Evolutionary conservation across 2,113 vertebrate species (phyloP).

Genomic region (Gnathonemus longibarbis): DNA sequence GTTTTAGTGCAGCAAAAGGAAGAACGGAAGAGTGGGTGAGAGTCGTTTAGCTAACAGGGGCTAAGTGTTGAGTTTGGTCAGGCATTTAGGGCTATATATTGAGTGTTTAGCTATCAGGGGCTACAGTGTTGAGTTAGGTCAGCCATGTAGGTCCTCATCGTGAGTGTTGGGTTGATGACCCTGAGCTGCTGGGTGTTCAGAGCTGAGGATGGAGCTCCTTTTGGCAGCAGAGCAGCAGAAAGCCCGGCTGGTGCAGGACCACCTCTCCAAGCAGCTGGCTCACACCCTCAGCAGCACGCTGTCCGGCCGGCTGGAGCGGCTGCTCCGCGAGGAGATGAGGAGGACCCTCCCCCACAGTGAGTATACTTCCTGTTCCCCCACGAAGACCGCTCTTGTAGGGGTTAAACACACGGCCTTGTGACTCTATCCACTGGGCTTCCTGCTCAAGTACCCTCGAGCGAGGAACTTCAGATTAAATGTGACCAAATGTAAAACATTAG

Average conservation of each 20-base stretch:
- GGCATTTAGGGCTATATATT: not conserved
- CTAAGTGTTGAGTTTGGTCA: not conserved
- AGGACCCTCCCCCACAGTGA: constrained; percentile 88
- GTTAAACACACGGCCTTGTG: not conserved
- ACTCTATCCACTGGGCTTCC: not conserved
- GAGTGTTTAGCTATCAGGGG: not conserved
- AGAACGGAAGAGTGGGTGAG: not conserved
- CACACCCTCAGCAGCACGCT: constrained; percentile 73
- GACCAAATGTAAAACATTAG: not conserved
- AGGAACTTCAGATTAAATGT: not conserved
- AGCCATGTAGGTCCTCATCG: too few relatives aligned
- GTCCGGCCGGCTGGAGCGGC: constrained; percentile 79
- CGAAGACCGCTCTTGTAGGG: not conserved
- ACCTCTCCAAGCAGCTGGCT: constrained; percentile 81
- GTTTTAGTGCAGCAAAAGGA: not conserved
- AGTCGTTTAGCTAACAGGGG: not conserved
- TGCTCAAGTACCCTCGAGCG: not conserved
- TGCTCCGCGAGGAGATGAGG: constrained; percentile 89
- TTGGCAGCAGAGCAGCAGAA: constrained; percentile 75
- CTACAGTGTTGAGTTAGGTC: not conserved
- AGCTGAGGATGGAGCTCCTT: constrained; percentile 73
- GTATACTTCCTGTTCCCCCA: constrained; percentile 29
- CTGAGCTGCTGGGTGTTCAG: constrained; percentile 59
- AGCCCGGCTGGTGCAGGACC: constrained; percentile 83
- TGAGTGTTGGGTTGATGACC: constrained; percentile 59